Conservation (phyloP, 2,797 vertebrate genomes). For the Muscicapa comitata region DNA sequence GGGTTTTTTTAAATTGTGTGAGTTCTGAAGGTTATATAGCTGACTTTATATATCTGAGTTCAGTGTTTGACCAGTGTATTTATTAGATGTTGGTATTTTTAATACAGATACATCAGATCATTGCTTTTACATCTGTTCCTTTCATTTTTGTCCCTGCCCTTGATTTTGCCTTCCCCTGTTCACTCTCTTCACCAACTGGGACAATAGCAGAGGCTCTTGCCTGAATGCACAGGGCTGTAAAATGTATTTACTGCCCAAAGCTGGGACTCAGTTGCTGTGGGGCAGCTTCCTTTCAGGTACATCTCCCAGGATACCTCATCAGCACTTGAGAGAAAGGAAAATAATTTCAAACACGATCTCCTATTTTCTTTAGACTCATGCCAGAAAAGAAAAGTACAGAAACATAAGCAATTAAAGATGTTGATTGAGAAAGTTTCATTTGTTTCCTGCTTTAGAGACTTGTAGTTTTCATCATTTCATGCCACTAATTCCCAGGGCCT, state of each 20-base stretch:
- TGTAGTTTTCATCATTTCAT: constrained; percentile 30
- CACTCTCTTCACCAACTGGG: neutral
- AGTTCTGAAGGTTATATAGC: neutral
- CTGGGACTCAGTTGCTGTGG: neutral
- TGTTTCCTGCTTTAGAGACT: constrained; percentile 6
- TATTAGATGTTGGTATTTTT: neutral
- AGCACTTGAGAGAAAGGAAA: neutral
- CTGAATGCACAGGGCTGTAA: neutral
- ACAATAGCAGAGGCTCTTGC: neutral
- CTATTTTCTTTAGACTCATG: neutral
- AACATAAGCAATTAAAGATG: constrained; percentile 50
- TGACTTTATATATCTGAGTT: neutral
- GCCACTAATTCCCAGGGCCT: constrained; percentile 49
- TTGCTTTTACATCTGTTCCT: neutral
- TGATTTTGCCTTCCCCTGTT: neutral
- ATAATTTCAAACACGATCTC: neutral
- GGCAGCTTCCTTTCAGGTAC: neutral
- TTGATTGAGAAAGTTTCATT: constrained; percentile 18
- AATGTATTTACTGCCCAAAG: neutral
- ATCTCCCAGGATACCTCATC: neutral
- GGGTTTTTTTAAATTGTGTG: neutral
- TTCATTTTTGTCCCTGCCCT: neutral
- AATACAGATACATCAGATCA: neutral
- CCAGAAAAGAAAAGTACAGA: neutral
- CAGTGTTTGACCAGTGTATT: neutral